A percentile compares a stretch with the other conserved stretches of the same genome.
These are phyloP conservation scores for Alsophila aescularia DNA, from an alignment of 2,888 invertebrate genomes.

Conservation along the genomic window DNA sequence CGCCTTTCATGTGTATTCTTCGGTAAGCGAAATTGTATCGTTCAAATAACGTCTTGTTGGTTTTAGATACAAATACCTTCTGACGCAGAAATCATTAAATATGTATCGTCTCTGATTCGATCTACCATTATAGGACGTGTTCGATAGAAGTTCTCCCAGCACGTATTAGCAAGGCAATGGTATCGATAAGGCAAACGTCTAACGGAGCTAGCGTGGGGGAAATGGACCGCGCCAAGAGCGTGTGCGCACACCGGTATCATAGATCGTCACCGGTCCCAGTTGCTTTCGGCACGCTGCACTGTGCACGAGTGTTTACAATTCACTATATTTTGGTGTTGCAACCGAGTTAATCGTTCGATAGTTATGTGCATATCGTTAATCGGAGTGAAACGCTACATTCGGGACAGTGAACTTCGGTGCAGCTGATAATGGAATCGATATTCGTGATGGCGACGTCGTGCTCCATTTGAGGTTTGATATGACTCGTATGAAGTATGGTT, in stretches of 20 bases:
- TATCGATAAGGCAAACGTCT: conserved; percentile 69
- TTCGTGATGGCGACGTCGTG: conserved; percentile 37
- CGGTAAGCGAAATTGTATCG: too few relatives aligned
- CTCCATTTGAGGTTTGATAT: conserved; percentile 35
- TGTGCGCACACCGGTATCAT: conserved; percentile 80
- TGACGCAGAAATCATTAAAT: neutral
- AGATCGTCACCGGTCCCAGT: conserved; percentile 81
- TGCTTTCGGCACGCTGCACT: conserved; percentile 80
- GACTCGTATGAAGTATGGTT: conserved; percentile 2
- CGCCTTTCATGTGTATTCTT: too few relatives aligned
- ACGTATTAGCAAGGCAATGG: conserved; percentile 39
- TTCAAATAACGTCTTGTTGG: neutral
- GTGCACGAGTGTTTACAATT: conserved; percentile 72
- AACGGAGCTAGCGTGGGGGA: conserved; percentile 83
- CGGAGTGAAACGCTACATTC: conserved; percentile 26
- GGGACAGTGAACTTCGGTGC: conserved; percentile 40
- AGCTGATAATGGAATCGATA: conserved; percentile 51
- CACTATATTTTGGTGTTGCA: conserved; percentile 60
- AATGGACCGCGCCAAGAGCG: conserved; percentile 79
- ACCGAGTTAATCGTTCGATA: conserved; percentile 40
- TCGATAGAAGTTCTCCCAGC: conserved; percentile 48
- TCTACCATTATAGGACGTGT: conserved; percentile 13
- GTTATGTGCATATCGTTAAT: conserved; percentile 44
- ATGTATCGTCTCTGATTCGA: neutral
- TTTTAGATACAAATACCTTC: neutral